Evolutionary conservation across 2,888 invertebrate genomes (phyloP), one percentile per base, ranked within the genome.

Genomic region (Eumacrocentrus americanus): DNA sequence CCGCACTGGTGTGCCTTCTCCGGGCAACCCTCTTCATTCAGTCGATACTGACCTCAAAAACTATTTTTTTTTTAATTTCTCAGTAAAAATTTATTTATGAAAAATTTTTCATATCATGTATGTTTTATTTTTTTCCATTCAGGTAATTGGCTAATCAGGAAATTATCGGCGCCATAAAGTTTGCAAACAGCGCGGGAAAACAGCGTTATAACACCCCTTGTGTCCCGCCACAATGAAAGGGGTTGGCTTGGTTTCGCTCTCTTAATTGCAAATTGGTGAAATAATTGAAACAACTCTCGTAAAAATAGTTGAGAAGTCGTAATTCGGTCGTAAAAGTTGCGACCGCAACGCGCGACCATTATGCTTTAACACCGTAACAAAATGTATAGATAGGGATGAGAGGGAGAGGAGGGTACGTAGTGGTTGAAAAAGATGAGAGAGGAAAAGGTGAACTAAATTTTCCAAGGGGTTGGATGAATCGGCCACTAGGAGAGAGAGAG

Each of bases 271-370:
- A 80, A 80, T 79, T 80, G 78, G 79, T 74, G 77, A 79, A 80
- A 80, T 80, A 80, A 80, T 80, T 80, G 80, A 80, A 80, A 80
- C 80, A 78, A 79, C 79, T 79, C 76, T 78, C 80, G 78, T 80
- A 80, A 80, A 80, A 79, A 80, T 79, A 80, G 80, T 80, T 79
- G 72, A 72, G 73, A 78, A 79, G 74, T 80, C 78, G 79, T 79
- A 79, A 79, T 76, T 77, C 73, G 72, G 70, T 72, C 76, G 75
- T 77, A 77, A 77, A 77, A 72, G 73, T 74, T 70, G 70, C 72
- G 72, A 76, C 76, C 76, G 71, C 75, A 74, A 75, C 73, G 75
- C 72, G 67, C 69, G 60, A 61, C 74, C 72, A 72, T 75, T 74
- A 75, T 68, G 61, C 60, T 57, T 62, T 64, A 64, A 60, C 29